Base-by-base conservation (phyloP, 2,113 vertebrate species). In the Rallus limicola region DNA sequence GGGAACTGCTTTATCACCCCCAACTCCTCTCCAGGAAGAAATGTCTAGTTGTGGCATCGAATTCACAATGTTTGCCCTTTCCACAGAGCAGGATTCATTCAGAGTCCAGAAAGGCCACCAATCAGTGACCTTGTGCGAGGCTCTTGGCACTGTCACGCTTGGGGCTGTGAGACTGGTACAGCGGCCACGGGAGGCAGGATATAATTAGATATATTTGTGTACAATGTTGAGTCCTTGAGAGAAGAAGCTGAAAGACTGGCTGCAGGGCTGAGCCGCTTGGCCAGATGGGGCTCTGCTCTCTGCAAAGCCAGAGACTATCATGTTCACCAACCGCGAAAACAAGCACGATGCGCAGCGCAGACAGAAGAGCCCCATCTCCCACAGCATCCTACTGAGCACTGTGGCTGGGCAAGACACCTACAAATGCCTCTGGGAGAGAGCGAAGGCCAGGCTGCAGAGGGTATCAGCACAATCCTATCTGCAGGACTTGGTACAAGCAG, bases 191-290 rank as follows among this genome's bases (percentile, higher is more conserved):
- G 62, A 94, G 60, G 68, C 65, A 91, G 92, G 96, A 94, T 97
- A 97, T 89, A 96, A 97, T 96, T 97, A 97, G 96, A 88, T 42
- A 20, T 65, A 94, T 93, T 96, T 95, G 84, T 95, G 85, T 82
- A 88, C 48, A 81, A 92, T 89, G 80, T 82, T 69, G 84, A 97
- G 92, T 92, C 92, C 93, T 92, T 96, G 90, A 88, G 83, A 93
- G 79, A 92, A 93, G 68, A 77, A 85, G 87, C 89, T 64, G 89
- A 93, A 96, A 95, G 77, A 89, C 71, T 92, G 83, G 69, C 92
- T 91, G 81, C 86, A 86, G 92, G 95, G 92, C 92, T 85, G 69
- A 96, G 84, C 63, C 0, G 8, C 71, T 72, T 0, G 1, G 82
- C 91, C 96, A 97, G 91, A 91, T 94, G 89, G 80, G 93, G 82